Evolutionary conservation across 2,888 invertebrate species (phyloP).

Genomic region (Atrina japonica): DNA sequence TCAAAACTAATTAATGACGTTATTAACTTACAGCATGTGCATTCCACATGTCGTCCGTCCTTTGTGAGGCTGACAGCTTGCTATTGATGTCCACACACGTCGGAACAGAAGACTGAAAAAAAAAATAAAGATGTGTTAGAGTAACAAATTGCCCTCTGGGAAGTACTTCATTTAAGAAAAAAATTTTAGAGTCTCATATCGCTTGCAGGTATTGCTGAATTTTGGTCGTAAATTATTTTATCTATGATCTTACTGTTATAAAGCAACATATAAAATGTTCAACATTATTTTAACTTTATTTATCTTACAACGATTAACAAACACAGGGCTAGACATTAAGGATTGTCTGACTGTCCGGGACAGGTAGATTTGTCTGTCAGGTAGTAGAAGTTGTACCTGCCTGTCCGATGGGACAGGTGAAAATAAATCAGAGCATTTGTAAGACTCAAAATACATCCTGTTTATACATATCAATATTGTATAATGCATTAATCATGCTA

Average conservation of each 20-base stretch:
- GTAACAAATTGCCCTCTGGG: not conserved
- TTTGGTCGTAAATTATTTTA: not conserved
- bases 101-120: conserved; percentile 59
- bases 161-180: not conserved
- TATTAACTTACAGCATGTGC: conserved; percentile 65
- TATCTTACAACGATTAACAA: no score
- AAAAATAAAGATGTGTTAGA: conserved; percentile 6
- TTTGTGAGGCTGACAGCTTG: conserved; percentile 56
- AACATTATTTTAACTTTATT: not conserved
- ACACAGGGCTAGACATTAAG: not conserved
- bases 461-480: no score
- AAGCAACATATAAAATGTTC: not conserved
- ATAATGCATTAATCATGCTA: no score
- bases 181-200: no score
- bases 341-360: not conserved
- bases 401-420: no score
- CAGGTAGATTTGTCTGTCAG: no score
- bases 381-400: no score
- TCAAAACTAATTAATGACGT: no score
- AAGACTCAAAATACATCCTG: no score
- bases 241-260: not conserved
- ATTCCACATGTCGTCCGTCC: conserved; percentile 64
- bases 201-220: not conserved
- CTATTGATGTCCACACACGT: conserved; percentile 71
- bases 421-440: no score